Evolutionary conservation across 2,113 vertebrate species (phyloP).

Genomic region (Tragelaphus buxtoni): DNA sequence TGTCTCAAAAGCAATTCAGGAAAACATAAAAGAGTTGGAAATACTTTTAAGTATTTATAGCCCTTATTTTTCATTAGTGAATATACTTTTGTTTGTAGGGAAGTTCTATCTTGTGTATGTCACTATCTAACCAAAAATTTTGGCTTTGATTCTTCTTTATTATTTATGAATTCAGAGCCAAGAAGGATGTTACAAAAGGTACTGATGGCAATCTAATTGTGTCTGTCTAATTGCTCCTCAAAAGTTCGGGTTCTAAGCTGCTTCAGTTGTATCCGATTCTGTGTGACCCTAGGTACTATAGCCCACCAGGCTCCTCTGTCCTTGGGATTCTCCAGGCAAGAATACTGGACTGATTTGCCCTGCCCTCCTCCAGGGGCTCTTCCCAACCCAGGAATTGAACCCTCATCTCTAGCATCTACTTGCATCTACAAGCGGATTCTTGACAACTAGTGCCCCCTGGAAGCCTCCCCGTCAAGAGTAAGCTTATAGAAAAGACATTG

Average conservation of each 20-base stretch:
- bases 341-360: neutral
- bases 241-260: neutral
- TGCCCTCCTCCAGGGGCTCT: neutral
- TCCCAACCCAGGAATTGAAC: neutral
- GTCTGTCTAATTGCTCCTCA: neutral
- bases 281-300: neutral
- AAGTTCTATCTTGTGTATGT: neutral
- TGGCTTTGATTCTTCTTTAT: neutral
- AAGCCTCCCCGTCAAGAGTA: neutral
- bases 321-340: neutral
- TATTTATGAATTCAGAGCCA: neutral
- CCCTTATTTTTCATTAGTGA: neutral
- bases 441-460: neutral
- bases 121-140: neutral
- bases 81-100: neutral
- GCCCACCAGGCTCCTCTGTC: neutral
- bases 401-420: neutral
- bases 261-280: fast-evolving
- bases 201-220: neutral
- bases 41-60: neutral
- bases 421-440: neutral
- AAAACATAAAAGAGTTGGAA: neutral
- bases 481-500: neutral
- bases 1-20: neutral
- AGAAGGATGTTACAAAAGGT: neutral